Conservation (phyloP, 2,113 vertebrate species). For the Fukomys damarensis region DNA sequence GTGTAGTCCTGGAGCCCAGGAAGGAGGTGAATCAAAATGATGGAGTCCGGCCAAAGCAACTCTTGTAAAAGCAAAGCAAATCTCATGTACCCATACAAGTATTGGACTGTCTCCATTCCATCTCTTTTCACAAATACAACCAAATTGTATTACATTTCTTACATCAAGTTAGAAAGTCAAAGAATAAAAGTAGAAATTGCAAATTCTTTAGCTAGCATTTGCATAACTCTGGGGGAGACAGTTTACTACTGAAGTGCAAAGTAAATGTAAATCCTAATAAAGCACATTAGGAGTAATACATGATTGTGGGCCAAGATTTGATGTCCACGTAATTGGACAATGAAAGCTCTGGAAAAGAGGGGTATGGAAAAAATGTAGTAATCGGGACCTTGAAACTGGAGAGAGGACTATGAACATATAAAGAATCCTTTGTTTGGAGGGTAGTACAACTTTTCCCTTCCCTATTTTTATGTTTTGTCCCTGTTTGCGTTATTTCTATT, state of each 20-base stretch:
- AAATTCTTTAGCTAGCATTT: background rate
- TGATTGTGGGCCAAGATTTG: background rate
- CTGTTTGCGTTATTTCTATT: background rate
- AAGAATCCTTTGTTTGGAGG: background rate
- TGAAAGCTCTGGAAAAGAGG: background rate
- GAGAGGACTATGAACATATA: too few relatives aligned
- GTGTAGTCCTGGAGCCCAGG: background rate
- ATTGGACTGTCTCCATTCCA: background rate
- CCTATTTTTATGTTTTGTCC: background rate
- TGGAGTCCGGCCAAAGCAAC: background rate
- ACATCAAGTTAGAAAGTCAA: background rate
- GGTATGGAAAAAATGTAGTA: too few relatives aligned
- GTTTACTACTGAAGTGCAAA: background rate
- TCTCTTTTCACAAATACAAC: background rate
- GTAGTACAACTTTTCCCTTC: background rate
- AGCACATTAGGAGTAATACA: background rate
- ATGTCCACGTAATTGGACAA: background rate
- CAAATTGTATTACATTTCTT: background rate
- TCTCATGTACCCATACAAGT: background rate
- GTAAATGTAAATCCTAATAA: slow-evolving; percentile 6
- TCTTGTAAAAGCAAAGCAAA: slow-evolving; percentile 3
- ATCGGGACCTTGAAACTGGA: background rate
- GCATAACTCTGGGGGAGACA: background rate
- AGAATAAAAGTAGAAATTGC: background rate
- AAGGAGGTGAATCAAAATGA: background rate